Percentiles rank a stretch among this genome's conserved stretches.
Evolutionary conservation across 2,888 invertebrate genomes (phyloP).

Genomic region (Drymonia ruficornis): DNA sequence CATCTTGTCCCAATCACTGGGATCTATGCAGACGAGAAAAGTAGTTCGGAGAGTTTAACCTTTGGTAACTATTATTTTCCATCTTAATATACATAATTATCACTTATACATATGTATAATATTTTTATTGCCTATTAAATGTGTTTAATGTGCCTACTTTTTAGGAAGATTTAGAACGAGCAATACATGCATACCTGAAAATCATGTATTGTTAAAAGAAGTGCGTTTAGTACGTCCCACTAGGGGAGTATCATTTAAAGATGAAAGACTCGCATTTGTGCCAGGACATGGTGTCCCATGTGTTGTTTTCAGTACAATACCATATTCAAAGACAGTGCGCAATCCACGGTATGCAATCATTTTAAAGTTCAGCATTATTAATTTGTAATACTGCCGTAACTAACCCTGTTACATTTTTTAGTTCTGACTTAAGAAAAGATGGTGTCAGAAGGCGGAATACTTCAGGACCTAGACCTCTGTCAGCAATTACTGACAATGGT

Average conservation of each 20-base stretch:
- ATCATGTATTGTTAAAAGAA: slow-evolving; percentile 82
- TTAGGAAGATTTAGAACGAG: slow-evolving; percentile 80
- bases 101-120: neutral
- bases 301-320: slow-evolving; percentile 94
- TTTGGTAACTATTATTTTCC: slow-evolving; percentile 68
- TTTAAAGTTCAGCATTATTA: too few relatives aligned
- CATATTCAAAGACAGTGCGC: slow-evolving; percentile 89
- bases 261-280: slow-evolving; percentile 93
- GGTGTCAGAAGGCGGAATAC: slow-evolving; percentile 91
- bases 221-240: slow-evolving; percentile 85
- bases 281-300: slow-evolving; percentile 92
- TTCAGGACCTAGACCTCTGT: slow-evolving; percentile 92
- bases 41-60: slow-evolving; percentile 93
- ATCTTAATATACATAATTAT: too few relatives aligned
- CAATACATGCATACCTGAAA: slow-evolving; percentile 82
- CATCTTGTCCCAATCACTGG: slow-evolving; percentile 80
- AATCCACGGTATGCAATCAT: slow-evolving; percentile 81
- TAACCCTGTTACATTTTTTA: slow-evolving; percentile 22
- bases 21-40: slow-evolving; percentile 86
- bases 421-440: slow-evolving; percentile 88
- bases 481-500: slow-evolving; percentile 92
- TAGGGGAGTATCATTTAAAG: slow-evolving; percentile 88
- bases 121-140: neutral
- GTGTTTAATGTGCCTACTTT: too few relatives aligned
- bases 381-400: neutral